Percentiles rank a stretch among this genome's conserved stretches.
These are phyloP conservation scores for Trematomus loennbergii DNA, from an alignment of 2,113 vertebrate species.

Conservation along the genomic window DNA sequence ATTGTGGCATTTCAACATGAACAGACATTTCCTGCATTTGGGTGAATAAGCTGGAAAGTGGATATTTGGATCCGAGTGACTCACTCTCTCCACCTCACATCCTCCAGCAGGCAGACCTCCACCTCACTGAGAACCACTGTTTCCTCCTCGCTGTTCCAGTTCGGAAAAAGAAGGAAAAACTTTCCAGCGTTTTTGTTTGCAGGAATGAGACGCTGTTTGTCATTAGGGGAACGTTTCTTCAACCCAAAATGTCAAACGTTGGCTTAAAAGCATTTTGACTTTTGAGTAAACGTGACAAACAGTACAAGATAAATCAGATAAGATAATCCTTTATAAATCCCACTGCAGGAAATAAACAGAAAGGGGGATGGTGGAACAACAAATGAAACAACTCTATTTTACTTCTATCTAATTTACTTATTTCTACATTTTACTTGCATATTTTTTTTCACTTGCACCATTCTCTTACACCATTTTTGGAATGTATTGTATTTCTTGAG, in stretches of 20 bases:
- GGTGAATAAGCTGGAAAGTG: conserved; percentile 27
- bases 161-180: conserved; percentile 3
- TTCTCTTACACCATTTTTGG: no score
- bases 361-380: no score
- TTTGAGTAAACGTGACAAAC: neutral
- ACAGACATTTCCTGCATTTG: conserved; percentile 16
- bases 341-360: no score
- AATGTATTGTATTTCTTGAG: no score
- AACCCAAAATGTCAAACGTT: neutral
- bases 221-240: no score
- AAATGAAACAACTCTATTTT: no score
- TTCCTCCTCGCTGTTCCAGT: conserved; percentile 34
- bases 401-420: no score
- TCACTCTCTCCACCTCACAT: conserved; percentile 42
- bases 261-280: neutral
- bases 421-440: no score
- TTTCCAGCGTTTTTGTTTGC: neutral
- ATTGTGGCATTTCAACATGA: neutral
- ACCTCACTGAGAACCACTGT: conserved; percentile 21
- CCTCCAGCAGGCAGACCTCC: conserved; percentile 13
- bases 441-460: no score
- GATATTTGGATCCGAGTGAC: conserved; percentile 43
- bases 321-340: no score
- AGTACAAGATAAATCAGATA: neutral
- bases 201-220: neutral